These are phyloP conservation scores for Xylocopa sonorina DNA, from an alignment of 1,140 invertebrate species.

Conservation along the genomic window DNA sequence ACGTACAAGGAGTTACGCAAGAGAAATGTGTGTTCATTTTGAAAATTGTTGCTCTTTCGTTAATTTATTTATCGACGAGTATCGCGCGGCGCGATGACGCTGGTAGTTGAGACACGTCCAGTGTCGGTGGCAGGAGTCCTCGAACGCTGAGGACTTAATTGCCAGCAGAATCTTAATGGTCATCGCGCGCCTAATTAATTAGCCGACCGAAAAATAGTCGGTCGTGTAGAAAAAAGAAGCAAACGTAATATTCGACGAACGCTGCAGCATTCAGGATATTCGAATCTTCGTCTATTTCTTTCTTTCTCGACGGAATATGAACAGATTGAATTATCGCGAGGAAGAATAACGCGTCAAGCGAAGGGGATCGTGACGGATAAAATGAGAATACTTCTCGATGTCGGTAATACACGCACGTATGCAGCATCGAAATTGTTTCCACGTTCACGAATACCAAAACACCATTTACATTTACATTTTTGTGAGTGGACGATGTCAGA, in stretches of 20 bases:
- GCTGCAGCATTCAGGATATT: background rate
- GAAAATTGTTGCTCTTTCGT: background rate
- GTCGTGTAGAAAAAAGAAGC: background rate
- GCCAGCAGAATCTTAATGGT: conserved; percentile 69
- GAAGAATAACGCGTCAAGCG: no score
- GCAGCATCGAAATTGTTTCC: background rate
- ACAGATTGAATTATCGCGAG: background rate
- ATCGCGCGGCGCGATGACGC: conserved; percentile 4
- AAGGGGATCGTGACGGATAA: background rate
- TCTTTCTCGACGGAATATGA: background rate
- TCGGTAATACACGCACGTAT: background rate
- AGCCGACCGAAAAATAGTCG: conserved; percentile 73
- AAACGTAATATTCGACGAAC: conserved; percentile 25
- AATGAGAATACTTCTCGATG: no score
- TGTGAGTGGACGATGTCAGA: background rate
- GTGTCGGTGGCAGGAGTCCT: conserved; percentile 48
- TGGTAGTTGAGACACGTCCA: conserved; percentile 61
- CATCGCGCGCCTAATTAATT: conserved; percentile 80
- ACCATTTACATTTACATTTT: background rate
- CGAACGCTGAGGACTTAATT: conserved; percentile 77
- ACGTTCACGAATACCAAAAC: background rate
- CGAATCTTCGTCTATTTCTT: background rate
- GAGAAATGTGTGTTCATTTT: background rate
- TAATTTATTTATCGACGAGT: background rate
- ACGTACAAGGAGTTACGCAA: no score